Conservation (phyloP, 2,797 vertebrate species). For the Catamblyrhynchus diadema region DNA sequence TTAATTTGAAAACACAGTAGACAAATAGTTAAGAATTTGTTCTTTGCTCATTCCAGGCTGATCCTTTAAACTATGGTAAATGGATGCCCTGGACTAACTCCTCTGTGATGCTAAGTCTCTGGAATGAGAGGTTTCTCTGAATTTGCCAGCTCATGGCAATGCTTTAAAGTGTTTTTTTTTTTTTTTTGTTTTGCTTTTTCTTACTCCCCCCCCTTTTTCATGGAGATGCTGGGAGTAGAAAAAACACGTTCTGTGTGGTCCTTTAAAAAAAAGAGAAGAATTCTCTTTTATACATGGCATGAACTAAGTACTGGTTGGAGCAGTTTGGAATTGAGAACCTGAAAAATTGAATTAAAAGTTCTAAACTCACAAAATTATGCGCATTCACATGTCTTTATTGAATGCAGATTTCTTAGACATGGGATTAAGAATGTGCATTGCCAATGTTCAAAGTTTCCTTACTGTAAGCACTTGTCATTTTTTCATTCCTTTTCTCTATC, state of each 20-base stretch:
- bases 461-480: not conserved
- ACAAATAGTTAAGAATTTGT: not conserved
- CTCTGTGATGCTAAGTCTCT: not conserved
- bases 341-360: conserved; percentile 13
- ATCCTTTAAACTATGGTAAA: not conserved
- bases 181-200: not conserved
- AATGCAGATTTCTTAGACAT: not conserved
- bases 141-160: conserved; percentile 10
- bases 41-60: not conserved
- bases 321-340: not conserved
- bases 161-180: not conserved
- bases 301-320: not conserved
- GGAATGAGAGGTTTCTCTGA: not conserved
- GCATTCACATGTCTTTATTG: not conserved
- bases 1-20: not conserved
- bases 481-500: not conserved
- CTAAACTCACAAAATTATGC: not conserved
- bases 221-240: not conserved
- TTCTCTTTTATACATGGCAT: not conserved
- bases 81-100: not conserved
- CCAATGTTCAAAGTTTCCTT: not conserved
- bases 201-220: not conserved
- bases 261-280: not conserved
- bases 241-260: conserved; percentile 33
- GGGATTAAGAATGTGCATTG: not conserved